Evolutionary conservation across 23 tunicate species (phyloP), one percentile per base, ranked within the genome.

Genomic region (Trididemnum miniatum): DNA sequence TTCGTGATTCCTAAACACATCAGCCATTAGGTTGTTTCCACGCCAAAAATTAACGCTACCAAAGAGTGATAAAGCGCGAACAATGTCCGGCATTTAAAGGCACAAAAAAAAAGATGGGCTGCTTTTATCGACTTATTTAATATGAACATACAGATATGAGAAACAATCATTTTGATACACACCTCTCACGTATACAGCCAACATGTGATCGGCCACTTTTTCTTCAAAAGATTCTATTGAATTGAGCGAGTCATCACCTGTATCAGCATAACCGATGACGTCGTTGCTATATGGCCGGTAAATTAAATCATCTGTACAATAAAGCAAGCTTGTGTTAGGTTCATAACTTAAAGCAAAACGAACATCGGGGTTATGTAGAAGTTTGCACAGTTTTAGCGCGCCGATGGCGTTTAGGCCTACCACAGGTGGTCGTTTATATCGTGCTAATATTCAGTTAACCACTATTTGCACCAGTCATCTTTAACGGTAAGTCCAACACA

Each of bases 121-220:
- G 54, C 12, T 44, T 44, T 44, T 44, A 44, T 44, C 54, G 54
- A 44, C 54, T 44, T 15, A 44, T 44, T 44, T 44, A 44, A 44
- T 44, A 44, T 44, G 15, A 44, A 44, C 54, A 44, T 44, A 15
- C 54, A 44, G 54, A 44, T 44, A 44, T 44, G 54, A 44, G 54
- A 44, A 44, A 44, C 54, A 44, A 15, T 44, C 15, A 7, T 15
- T 44, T 44, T 44, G 54, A 44, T 44, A 44, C 54, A 44, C 54
- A 44, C 54, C 54, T 44, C 54, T 44, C 54, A 44, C 54, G 54
- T 44, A 44, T 44, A 44, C 54, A 44, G 54, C 54, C 54, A 44
- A 44, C 54, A 44, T 44, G 54, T 44, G 15, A 44, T 44, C 54
- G 12, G 54, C 15, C 54, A 44, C 54, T 44, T 44, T 44, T 44